These are phyloP conservation scores for Callocephalon fimbriatum DNA, from an alignment of 2,113 vertebrate genomes.

Conservation along the genomic window DNA sequence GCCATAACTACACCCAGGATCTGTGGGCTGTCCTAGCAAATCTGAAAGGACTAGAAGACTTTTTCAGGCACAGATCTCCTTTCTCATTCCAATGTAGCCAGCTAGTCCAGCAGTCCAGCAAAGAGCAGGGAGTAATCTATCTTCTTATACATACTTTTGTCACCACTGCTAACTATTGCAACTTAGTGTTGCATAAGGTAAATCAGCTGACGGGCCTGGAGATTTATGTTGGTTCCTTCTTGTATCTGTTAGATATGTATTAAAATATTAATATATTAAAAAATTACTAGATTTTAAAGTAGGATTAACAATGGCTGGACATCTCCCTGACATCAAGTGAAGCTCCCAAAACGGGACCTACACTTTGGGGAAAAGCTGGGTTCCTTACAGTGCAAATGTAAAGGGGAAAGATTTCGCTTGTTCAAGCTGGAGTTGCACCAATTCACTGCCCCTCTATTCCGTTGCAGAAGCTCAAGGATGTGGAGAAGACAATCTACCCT, in stretches of 20 bases:
- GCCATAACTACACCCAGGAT: background rate
- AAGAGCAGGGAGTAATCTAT: background rate
- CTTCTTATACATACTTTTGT: background rate
- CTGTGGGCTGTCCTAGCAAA: background rate
- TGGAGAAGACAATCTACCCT: background rate
- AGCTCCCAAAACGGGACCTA: fast-evolving
- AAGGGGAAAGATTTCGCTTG: background rate
- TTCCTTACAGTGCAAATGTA: background rate
- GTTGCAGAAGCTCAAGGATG: background rate
- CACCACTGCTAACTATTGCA: background rate
- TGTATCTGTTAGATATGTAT: background rate
- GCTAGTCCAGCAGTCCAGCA: background rate
- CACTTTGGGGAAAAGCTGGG: background rate
- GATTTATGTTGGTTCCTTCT: background rate
- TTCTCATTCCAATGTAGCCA: fast-evolving
- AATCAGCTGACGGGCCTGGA: background rate
- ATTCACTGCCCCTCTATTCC: background rate
- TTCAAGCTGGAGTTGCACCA: background rate
- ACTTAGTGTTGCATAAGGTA: background rate
- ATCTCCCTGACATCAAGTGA: background rate
- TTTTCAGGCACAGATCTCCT: background rate
- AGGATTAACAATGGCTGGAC: background rate
- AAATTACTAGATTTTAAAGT: background rate
- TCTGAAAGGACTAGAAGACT: background rate
- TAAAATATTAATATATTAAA: background rate